phyloP scores from a whole-genome alignment of 2,797 vertebrate genomes.

The Oceanodroma leucorhoa region DNA sequence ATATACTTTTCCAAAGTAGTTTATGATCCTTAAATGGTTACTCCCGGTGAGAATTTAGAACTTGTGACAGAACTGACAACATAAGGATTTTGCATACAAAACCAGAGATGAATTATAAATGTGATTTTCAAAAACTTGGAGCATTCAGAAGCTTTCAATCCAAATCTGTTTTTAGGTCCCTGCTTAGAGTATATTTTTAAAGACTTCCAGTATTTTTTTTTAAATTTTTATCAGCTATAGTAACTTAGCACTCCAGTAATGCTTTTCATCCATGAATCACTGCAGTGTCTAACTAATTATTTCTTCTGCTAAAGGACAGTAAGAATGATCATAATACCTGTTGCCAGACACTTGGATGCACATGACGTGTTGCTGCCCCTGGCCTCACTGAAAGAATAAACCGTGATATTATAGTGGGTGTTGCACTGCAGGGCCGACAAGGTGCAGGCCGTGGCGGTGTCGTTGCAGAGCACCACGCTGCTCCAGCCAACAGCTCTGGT shows the following conservation, averaged over 20 bases:
- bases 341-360: constrained; percentile 69
- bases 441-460: constrained; percentile 83
- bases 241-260: background rate
- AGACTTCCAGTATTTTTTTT: background rate
- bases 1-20: background rate
- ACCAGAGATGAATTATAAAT: background rate
- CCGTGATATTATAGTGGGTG: constrained; percentile 80
- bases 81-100: background rate
- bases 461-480: constrained; percentile 78
- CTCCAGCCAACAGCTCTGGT: constrained; percentile 74
- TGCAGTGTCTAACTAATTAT: too few species aligned
- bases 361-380: constrained; percentile 83
- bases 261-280: background rate
- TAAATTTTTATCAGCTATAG: background rate
- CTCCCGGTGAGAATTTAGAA: background rate
- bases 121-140: background rate
- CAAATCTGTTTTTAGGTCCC: background rate
- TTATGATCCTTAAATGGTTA: background rate
- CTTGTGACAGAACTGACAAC: background rate
- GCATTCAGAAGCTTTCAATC: background rate
- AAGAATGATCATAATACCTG: constrained; percentile 69
- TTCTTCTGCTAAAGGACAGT: background rate
- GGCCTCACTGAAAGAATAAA: constrained; percentile 85
- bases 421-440: constrained; percentile 86
- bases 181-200: background rate